Conservation (phyloP, 2,113 vertebrate species). For the Struthidea cinerea region DNA sequence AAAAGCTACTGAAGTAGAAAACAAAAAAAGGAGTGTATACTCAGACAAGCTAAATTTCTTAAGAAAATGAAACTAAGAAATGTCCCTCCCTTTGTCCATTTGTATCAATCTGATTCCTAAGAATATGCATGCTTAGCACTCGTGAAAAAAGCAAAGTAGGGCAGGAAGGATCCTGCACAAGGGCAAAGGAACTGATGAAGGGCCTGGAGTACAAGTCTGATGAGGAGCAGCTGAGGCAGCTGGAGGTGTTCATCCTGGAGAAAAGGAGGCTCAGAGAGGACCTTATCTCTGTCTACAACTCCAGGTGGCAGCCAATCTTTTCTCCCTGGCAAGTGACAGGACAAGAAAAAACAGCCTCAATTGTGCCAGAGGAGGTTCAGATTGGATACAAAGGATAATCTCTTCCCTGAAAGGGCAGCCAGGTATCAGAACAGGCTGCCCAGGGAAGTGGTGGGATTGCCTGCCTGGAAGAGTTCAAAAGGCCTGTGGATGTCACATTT, state of each 20-base stretch:
- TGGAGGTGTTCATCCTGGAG: not conserved
- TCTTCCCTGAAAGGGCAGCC: not conserved
- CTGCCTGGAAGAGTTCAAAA: not conserved
- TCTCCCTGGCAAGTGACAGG: not conserved
- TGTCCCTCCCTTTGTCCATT: not conserved
- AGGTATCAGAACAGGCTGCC: not conserved
- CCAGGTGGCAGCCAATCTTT: too few species aligned
- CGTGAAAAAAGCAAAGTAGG: constrained; percentile 9
- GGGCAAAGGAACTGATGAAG: not conserved
- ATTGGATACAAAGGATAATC: not conserved
- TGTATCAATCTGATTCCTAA: not conserved
- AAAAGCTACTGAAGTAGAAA: not conserved
- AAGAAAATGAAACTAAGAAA: not conserved
- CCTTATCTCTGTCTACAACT: too few species aligned
- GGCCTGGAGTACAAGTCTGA: not conserved
- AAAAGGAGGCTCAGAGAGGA: not conserved
- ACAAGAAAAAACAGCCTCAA: not conserved
- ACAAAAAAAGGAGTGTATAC: not conserved
- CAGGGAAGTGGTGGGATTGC: not conserved
- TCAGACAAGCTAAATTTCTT: not conserved
- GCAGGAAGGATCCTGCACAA: not conserved
- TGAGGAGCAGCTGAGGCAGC: not conserved
- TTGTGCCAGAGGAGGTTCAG: not conserved
- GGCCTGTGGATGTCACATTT: not conserved
- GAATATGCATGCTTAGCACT: not conserved